Evolutionary conservation across 1,140 invertebrate genomes (phyloP).

Genomic region (Camponotus vicinus): DNA sequence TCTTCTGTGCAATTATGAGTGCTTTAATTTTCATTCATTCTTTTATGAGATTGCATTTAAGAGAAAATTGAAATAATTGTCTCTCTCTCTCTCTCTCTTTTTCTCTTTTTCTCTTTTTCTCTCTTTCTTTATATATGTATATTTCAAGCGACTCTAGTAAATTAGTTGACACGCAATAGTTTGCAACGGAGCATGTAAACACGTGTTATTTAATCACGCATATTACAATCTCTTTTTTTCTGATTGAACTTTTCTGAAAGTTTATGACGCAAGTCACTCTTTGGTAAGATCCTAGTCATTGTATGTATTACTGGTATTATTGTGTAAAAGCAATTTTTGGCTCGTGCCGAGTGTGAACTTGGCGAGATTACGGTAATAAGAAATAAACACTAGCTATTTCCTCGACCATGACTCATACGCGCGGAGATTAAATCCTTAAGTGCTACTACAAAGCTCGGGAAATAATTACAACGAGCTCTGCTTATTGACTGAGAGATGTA

Average conservation of each 20-base stretch:
- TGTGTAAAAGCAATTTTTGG: neutral
- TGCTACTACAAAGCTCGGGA: conserved; percentile 20
- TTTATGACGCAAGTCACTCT: neutral
- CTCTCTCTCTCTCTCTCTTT: too few species aligned
- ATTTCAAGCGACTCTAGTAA: neutral
- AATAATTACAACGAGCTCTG: neutral
- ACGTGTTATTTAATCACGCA: neutral
- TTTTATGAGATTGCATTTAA: neutral
- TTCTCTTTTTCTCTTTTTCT: too few species aligned
- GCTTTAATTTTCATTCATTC: neutral
- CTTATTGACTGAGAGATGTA: conserved; percentile 21
- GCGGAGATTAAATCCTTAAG: conserved; percentile 35
- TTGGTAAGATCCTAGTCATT: neutral
- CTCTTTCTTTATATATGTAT: too few species aligned
- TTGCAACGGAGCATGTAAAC: neutral
- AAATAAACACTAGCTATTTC: conserved; percentile 51
- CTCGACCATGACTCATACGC: conserved; percentile 37
- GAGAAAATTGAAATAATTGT: neutral
- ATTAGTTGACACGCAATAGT: neutral
- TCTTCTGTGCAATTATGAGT: neutral
- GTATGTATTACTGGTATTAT: neutral
- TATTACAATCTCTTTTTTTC: neutral
- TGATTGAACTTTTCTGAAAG: neutral
- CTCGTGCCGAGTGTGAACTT: neutral
- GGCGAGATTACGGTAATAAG: conserved; percentile 29